Base-by-base conservation (phyloP, 2,113 vertebrate genomes). In the Misgurnus mizolepis region DNA sequence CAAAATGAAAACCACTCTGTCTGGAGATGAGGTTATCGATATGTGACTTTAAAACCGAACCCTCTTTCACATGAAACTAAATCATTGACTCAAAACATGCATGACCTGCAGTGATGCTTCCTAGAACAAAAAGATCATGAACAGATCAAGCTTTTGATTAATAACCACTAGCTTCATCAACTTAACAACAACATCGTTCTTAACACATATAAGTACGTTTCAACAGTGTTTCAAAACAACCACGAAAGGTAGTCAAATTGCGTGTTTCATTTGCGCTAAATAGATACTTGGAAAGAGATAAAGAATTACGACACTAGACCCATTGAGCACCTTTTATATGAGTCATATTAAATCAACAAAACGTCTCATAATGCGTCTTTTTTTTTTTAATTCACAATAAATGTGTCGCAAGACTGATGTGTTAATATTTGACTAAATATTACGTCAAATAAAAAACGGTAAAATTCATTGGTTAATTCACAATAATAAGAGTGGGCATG, bases 1-100 rank as follows among this genome's bases (percentile, higher is more conserved):
- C 88, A 89, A 90, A 86, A 89, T 92, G 89, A 88, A 85, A 83
- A 58, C 43, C 72, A 67, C 83, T 79, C 79, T 83, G 61, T 58
- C 7, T 22, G 61, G 83, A 78, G 82, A 68, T 58, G 27, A 40
- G 61, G 40, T 80, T 87, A 83, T 87, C 88, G 88, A 88, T 89
- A 85, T 84, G 47, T 70, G 79, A 90, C 80, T 82, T 88, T 85
- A 81, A 70, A 86, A 82, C 83, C 85, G 81, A 83, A 85, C 80
- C 76, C 83, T 84, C 81, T 84, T 88, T 76, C 58, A 85, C 77
- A 88, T 86, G 81, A 87, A 88, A 84, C 62, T 78, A 67, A 83
- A 65, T 77, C 66, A 71, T 67, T 50, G 41, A 74, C 65, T 67
- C 4, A 67, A 40, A 58, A 49, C 78, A 41, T 67, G 34, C 55